A percentile compares a stretch with the other conserved stretches of the same genome.
Conservation (phyloP, 2,888 invertebrate species). For the Camptogramma bilineatum region DNA sequence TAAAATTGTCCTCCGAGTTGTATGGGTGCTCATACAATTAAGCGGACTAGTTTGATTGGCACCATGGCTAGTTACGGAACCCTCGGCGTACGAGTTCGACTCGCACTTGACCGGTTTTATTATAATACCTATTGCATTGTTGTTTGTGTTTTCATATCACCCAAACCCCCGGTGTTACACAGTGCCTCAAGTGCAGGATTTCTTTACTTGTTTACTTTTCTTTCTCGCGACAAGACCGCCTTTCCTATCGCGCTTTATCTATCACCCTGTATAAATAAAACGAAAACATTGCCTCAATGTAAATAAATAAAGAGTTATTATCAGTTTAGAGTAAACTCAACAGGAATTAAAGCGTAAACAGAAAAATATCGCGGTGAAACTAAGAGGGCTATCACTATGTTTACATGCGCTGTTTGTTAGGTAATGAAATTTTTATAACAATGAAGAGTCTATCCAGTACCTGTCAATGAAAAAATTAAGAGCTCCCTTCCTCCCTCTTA, state of each 20-base stretch:
- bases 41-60: too few species aligned
- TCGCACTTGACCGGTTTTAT: too few species aligned
- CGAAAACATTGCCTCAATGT: constrained; percentile 71
- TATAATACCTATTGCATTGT: constrained; percentile 47
- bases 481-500: constrained; percentile 37
- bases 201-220: constrained; percentile 74
- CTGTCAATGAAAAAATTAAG: constrained; percentile 41
- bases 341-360: constrained; percentile 72
- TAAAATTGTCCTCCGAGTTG: too few species aligned
- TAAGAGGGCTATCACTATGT: constrained; percentile 51
- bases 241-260: constrained; percentile 76
- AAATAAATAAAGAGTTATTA: constrained; percentile 78
- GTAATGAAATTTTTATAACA: constrained; percentile 47
- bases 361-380: constrained; percentile 56
- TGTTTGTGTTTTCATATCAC: constrained; percentile 66
- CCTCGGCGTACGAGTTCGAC: too few species aligned
- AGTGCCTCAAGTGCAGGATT: constrained; percentile 63
- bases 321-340: constrained; percentile 69
- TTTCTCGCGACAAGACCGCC: constrained; percentile 73
- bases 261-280: constrained; percentile 76
- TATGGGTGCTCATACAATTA: too few species aligned
- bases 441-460: constrained; percentile 43
- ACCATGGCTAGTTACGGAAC: too few species aligned
- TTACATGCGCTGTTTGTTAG: constrained; percentile 44
- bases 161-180: constrained; percentile 74